Evolutionary conservation across 2,113 vertebrate genomes (phyloP).

Genomic region (Syrmaticus mikado): DNA sequence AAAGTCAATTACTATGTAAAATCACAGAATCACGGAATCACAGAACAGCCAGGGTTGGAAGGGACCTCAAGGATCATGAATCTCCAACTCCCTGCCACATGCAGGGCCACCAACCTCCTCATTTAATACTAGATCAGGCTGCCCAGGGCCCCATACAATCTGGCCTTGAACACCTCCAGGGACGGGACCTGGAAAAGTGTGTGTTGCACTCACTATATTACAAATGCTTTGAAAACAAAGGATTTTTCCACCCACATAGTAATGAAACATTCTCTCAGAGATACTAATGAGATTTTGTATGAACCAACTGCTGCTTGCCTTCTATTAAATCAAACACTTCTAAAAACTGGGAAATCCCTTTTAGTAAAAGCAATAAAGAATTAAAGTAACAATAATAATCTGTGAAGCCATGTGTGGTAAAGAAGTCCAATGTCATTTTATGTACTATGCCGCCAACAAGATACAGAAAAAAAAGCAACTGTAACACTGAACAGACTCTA

Average conservation of each 20-base stretch:
- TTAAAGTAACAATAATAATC: neutral
- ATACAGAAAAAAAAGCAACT: neutral
- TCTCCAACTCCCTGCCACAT: too few species aligned
- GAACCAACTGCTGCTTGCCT: slow-evolving; percentile 29
- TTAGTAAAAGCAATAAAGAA: neutral
- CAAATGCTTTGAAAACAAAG: slow-evolving; percentile 3
- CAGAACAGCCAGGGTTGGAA: too few species aligned
- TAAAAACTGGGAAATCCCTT: neutral
- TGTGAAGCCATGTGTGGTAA: neutral
- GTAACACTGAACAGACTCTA: neutral
- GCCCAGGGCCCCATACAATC: too few species aligned
- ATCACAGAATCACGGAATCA: too few species aligned
- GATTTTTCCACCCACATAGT: slow-evolving; percentile 8
- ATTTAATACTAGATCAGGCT: too few species aligned
- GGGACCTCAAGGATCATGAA: too few species aligned
- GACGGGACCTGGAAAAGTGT: neutral
- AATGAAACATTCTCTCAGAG: slow-evolving; percentile 23
- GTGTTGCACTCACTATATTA: neutral
- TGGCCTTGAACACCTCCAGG: too few species aligned
- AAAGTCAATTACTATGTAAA: neutral
- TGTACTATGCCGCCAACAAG: neutral
- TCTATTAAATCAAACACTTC: slow-evolving; percentile 9
- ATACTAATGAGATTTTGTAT: slow-evolving; percentile 3
- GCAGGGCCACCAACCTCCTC: too few species aligned
- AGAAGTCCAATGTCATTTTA: neutral